Conservation (phyloP, 1,140 invertebrate species). For the Amphibalanus amphitrite region DNA sequence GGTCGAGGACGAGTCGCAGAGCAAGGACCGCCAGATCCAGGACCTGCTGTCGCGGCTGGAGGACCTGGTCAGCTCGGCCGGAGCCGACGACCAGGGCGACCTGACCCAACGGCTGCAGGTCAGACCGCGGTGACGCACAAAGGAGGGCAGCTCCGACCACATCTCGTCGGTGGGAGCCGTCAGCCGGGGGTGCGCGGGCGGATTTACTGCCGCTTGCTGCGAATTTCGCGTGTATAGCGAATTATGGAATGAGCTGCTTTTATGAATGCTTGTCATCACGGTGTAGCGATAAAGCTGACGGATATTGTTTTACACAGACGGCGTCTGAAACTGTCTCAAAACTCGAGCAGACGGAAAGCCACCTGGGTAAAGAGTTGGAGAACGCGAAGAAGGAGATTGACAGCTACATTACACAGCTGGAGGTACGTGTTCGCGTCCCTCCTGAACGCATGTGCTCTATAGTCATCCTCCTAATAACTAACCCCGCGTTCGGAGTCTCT, state of each 20-base stretch:
- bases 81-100: not conserved
- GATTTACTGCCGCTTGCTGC: too few species aligned
- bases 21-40: slow-evolving; percentile 1
- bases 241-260: too few species aligned
- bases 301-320: not conserved
- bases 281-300: too few species aligned
- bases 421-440: not conserved
- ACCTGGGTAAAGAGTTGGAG: not conserved
- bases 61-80: not conserved
- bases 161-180: too few species aligned
- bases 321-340: not conserved
- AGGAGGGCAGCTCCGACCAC: too few species aligned
- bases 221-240: too few species aligned
- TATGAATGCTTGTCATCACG: too few species aligned
- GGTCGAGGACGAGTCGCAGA: not conserved
- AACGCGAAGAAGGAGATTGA: not conserved
- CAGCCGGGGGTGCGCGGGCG: too few species aligned
- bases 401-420: not conserved
- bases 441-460: too few species aligned
- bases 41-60: not conserved
- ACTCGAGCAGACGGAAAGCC: not conserved
- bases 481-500: too few species aligned
- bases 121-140: too few species aligned
- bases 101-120: not conserved
- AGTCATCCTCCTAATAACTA: too few species aligned